Percentiles rank a stretch among this genome's conserved stretches.
These are phyloP conservation scores for Halictus quadricinctus DNA, from an alignment of 2,888 invertebrate genomes.

Conservation along the genomic window DNA sequence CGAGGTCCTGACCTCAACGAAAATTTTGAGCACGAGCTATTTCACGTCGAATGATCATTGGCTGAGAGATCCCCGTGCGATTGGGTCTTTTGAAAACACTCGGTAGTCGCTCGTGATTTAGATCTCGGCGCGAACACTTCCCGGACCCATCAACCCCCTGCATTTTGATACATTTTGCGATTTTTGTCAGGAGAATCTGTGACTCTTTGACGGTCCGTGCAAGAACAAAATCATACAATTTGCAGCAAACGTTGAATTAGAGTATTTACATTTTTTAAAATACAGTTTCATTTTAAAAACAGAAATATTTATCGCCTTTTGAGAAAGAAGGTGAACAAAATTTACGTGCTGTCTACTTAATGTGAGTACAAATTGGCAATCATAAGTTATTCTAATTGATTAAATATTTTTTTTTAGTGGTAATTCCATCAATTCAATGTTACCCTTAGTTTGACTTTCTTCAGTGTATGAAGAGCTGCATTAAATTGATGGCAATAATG, in stretches of 20 bases:
- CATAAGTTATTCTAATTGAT: no score
- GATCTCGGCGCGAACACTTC: not conserved
- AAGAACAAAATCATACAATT: no score
- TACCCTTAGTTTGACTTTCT: not conserved
- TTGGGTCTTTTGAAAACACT: not conserved
- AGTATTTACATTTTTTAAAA: no score
- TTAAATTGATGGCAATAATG: not conserved
- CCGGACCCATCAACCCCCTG: not conserved
- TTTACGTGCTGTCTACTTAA: no score
- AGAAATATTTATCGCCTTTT: no score
- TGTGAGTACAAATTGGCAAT: no score
- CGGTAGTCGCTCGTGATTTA: not conserved
- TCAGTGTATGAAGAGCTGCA: not conserved
- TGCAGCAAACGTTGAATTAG: no score
- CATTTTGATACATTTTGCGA: not conserved
- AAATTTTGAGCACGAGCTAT: slow-evolving; percentile 5
- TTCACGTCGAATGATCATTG: not conserved
- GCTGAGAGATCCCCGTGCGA: not conserved
- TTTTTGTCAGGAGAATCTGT: not conserved
- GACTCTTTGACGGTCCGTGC: not conserved
- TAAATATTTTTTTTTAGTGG: no score
- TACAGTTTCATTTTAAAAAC: no score
- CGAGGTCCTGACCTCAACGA: slow-evolving; percentile 7
- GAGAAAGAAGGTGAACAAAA: no score
- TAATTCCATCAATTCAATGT: not conserved